A percentile compares a stretch with the other conserved stretches of the same genome.
These are phyloP conservation scores for Cathartes aura DNA, from an alignment of 2,113 vertebrate genomes.

Conservation along the genomic window DNA sequence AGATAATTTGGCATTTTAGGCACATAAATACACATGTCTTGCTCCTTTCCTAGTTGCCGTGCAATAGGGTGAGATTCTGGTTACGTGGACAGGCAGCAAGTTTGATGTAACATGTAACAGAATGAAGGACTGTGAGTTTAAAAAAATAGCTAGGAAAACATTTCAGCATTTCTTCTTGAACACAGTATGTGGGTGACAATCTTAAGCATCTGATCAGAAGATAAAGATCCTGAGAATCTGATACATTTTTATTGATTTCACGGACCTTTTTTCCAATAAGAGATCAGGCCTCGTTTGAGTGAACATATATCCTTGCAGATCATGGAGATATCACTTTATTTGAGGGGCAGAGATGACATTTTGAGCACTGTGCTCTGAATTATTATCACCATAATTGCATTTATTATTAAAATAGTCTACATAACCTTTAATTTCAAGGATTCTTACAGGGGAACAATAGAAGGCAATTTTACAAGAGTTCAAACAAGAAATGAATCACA, in stretches of 20 bases:
- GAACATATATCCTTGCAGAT: not conserved
- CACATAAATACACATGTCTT: not conserved
- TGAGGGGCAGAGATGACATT: not conserved
- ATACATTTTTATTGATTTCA: not conserved
- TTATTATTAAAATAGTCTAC: not conserved
- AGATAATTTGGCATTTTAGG: not conserved
- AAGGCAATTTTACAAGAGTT: not conserved
- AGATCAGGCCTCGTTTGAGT: not conserved
- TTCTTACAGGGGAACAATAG: not conserved
- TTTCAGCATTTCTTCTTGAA: not conserved
- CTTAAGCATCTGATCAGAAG: not conserved
- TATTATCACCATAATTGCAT: not conserved
- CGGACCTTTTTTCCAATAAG: not conserved
- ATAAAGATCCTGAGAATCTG: not conserved
- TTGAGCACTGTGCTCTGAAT: not conserved
- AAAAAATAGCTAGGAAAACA: not conserved
- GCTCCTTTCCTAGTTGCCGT: not conserved
- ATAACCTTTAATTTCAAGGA: not conserved
- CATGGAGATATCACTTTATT: not conserved
- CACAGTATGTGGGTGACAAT: not conserved
- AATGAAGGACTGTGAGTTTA: not conserved
- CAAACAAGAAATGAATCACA: slow-evolving; percentile 12
- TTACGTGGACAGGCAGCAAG: not conserved
- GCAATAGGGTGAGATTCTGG: not conserved
- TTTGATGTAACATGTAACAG: not conserved